Base-by-base conservation (phyloP, 2,888 invertebrate species). In the Deroplatys truncata region DNA sequence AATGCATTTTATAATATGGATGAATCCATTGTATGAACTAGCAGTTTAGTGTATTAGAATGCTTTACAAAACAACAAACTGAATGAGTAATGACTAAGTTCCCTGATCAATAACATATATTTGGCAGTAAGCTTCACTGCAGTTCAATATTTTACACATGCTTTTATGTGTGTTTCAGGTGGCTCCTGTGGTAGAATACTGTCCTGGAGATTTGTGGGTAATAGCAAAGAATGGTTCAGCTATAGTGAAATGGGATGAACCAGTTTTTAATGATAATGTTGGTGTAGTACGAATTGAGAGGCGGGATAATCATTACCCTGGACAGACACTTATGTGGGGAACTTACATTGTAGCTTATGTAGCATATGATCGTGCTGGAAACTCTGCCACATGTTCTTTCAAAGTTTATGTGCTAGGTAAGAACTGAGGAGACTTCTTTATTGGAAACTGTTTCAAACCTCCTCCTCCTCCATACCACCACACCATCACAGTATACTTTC, bases 171-270 rank as follows among this genome's bases (percentile, higher is more conserved):
- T 84, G 25, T 86, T 35, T 10, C 90, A 94, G 93, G 95, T 97
- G 91, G 95, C 98, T 91, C 98, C 98, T 13, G 96, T 96, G 91
- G 97, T 98, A 0, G 97, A 98, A 91, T 97, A 98, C 92, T 98
- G 99, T 92, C 98, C 98, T 10, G 98, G 98, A 25, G 98, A 98
- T 93, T 94, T 98, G 88, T 98, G 98, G 98, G 97, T 98, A 1
- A 98, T 98, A 91, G 98, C 98, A 15, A 97, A 97, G 93, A 98
- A 98, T 92, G 98, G 98, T 88, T 98, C 98, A 0, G 97, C 98
- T 0, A 95, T 97, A 89, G 98, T 98, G 0, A 96, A 95, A 28
- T 98, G 98, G 98, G 98, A 98, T 92, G 97, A 98, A 91, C 98
- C 98, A 0, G 96, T 96, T 90, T 98, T 98, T 93, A 97, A 96